Percentiles rank a stretch among this genome's conserved stretches.
Evolutionary conservation across 2,113 vertebrate genomes (phyloP).

Genomic region (Pogona vitticeps): DNA sequence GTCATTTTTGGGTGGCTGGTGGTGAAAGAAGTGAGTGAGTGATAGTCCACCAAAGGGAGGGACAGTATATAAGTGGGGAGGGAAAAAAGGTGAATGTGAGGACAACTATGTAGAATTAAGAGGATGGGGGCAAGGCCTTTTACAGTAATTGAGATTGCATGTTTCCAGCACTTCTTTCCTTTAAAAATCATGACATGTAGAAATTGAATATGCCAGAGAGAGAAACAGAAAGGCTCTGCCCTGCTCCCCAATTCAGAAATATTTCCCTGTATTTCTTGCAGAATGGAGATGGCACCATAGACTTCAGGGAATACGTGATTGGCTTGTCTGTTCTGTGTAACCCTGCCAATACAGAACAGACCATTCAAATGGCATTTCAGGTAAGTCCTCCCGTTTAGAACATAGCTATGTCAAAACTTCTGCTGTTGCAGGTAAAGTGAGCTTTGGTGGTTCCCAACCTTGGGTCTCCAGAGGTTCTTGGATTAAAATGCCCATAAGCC

Average conservation of each 20-base stretch:
- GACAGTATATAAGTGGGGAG: no score
- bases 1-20: no score
- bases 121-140: no score
- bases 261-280: constrained; percentile 60
- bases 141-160: background rate
- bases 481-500: no score
- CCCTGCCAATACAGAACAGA: constrained; percentile 94
- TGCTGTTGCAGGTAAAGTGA: background rate
- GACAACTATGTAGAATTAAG: no score
- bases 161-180: background rate
- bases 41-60: no score
- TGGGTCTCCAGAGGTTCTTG: no score
- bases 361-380: constrained; percentile 92
- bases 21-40: no score
- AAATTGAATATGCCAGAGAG: background rate
- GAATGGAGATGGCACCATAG: constrained; percentile 93
- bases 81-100: no score
- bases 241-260: background rate
- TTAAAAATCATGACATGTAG: background rate
- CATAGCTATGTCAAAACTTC: background rate
- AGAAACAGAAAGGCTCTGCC: no score
- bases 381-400: constrained; percentile 69
- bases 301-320: constrained; percentile 98
- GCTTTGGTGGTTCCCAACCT: background rate
- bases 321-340: constrained; percentile 92